Base-by-base conservation (phyloP, 1,140 invertebrate species). In the Armadillidium nasatum region DNA sequence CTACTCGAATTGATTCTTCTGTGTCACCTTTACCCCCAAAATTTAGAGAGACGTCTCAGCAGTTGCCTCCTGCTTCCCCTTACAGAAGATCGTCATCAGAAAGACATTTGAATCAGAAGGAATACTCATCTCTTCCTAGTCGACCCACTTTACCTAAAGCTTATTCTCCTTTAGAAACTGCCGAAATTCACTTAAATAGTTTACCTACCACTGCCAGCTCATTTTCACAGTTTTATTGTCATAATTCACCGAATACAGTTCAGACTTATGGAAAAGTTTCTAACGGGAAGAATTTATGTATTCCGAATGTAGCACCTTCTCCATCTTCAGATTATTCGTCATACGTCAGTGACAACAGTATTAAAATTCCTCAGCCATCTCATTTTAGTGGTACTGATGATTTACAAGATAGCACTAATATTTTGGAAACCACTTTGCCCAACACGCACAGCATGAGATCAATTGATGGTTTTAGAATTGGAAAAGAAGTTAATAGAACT, bases 321-420 rank as follows among this genome's bases (percentile, higher is more conserved):
- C 78, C 78, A 13, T 79, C 78, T 4, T 79, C 78, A 10, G 78
- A 79, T 74, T 79, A 79, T 74, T 79, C 78, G 2, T 79, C 78
- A 10, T 79, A 79, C 50, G 70, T 79, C 66, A 79, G 78, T 71
- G 77, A 78, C 33, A 78, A 68, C 22, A 78, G 77, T 54, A 67
- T 75, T 10, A 78, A 54, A 33, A 44, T 78, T 4, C 77, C 75
- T n/a, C 77, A 78, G 21, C 71, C 71, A 44, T 19, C 74, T 71
- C 15, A 79, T 79, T 22, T 67, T 71, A 15, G 6, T 33, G 33
- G 33, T 33, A 33, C 6, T 33, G 33, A 33, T 33, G 33, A 6
- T 33, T 33, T 33, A 33, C 33, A 33, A 6, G 33, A 6, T 33
- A 33, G 33, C 6, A 33, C 33, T 33, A 33, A 33, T 33, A 33